A percentile compares a stretch with the other conserved stretches of the same genome.
Conservation (phyloP, 2,888 invertebrate species). For the Lamellibrachia columna region DNA sequence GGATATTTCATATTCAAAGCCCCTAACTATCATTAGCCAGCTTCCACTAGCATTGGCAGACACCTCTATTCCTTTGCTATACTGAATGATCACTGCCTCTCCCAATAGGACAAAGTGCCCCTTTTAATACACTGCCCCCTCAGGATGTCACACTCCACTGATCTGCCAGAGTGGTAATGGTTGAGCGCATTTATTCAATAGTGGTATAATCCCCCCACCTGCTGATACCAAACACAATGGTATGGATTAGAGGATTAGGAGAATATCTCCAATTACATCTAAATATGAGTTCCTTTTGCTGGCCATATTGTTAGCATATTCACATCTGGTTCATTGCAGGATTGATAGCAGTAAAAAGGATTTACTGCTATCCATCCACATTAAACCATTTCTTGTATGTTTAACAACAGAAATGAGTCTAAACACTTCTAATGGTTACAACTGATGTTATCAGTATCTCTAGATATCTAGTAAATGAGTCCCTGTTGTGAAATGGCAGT, state of each 20-base stretch:
- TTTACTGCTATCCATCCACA: neutral
- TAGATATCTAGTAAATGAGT: neutral
- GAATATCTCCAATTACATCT: constrained; percentile 2
- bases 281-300: neutral
- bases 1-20: too few relatives aligned
- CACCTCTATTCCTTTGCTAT: neutral
- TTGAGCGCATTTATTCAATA: neutral
- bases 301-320: neutral
- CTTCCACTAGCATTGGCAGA: neutral
- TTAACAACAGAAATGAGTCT: neutral
- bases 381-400: neutral
- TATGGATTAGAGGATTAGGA: neutral
- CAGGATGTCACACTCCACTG: neutral
- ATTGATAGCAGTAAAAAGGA: neutral
- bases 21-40: neutral
- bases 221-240: neutral
- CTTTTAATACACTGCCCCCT: neutral
- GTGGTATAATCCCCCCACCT: neutral
- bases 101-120: neutral
- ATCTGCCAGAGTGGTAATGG: neutral
- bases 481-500: constrained; percentile 2
- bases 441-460: neutral
- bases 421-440: neutral
- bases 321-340: neutral
- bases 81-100: neutral